These are phyloP conservation scores for Nephrotoma guestfalica DNA, from an alignment of 2,888 invertebrate species.

Conservation along the genomic window DNA sequence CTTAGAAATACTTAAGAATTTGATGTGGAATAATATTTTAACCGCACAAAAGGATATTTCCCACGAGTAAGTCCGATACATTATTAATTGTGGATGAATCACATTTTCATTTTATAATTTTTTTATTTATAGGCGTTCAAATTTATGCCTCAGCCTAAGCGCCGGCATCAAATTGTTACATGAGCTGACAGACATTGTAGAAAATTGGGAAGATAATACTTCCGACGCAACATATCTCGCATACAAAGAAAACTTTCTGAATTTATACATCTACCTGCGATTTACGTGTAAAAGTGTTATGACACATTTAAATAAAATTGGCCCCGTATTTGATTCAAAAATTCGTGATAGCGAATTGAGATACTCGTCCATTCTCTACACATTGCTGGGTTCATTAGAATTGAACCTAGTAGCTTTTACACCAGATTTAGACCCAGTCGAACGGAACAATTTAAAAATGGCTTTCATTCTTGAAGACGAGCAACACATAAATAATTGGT, in stretches of 20 bases:
- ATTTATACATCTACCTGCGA: not conserved
- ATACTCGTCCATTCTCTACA: constrained; percentile 15
- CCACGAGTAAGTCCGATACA: not conserved
- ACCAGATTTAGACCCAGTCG: constrained; percentile 68
- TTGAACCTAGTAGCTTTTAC: constrained; percentile 43
- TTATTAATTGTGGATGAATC: not conserved
- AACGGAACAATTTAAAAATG: constrained; percentile 58
- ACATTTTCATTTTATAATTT: not conserved
- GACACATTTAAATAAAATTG: not conserved
- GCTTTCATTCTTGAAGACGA: constrained; percentile 56
- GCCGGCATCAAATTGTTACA: not conserved
- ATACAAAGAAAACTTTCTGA: not conserved
- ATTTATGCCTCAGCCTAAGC: not conserved
- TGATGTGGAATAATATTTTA: constrained; percentile 39
- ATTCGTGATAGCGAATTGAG: not conserved
- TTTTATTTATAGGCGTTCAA: not conserved
- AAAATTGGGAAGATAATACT: not conserved
- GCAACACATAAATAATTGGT: constrained; percentile 38
- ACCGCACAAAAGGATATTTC: not conserved
- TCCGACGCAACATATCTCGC: not conserved
- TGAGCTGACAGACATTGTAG: not conserved
- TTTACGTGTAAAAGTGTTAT: not conserved
- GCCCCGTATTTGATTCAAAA: not conserved
- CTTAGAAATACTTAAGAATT: constrained; percentile 26
- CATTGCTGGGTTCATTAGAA: constrained; percentile 37